Base-by-base conservation (phyloP, 2,888 invertebrate species). In the Hemistola chrysoprasaria region DNA sequence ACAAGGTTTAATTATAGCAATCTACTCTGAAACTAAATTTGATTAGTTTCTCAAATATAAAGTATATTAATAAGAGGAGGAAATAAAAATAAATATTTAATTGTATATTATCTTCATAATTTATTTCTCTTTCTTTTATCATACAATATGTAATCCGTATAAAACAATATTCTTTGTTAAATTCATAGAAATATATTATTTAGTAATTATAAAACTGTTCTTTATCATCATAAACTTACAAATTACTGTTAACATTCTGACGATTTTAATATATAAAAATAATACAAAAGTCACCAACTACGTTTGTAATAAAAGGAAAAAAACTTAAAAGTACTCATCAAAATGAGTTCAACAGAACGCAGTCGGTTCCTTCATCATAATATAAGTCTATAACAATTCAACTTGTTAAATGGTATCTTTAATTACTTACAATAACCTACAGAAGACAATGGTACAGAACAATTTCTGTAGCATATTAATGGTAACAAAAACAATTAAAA, bases 111-210 rank as follows among this genome's bases (percentile, higher is more conserved):
- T 83, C 82, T 84, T 86, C 78, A 85, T 87, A 86, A 81, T 88
- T 87, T 87, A 88, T 86, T 87, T 77, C 71, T 81, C 76, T 79
- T 71, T 68, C 66, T 70, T 75, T 76, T 78, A 74, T 83, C 67
- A 84, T 87, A 87, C 86, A 87, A 82, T 86, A 87, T 80, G 84
- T 81, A 80, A 81, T 79, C 80, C 78, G 82, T 88, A 88, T 82
- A 88, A 88, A 88, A 88, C 86, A 86, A 87, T 88, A 85, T 83
- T 82, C 82, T 87, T 86, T 87, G 86, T 88, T 87, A 88, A 82
- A 85, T 81, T 84, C 71, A 86, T 88, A 87, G 85, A 87, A 87
- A 88, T 88, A 87, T 87, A 88, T 87, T 87, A 87, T 85, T 85
- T 83, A 85, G 85, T 78, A 86, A 85, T 78, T 86, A 87, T 85